These are phyloP conservation scores for Aproaerema taeniolella DNA, from an alignment of 2,888 invertebrate species.

Conservation along the genomic window DNA sequence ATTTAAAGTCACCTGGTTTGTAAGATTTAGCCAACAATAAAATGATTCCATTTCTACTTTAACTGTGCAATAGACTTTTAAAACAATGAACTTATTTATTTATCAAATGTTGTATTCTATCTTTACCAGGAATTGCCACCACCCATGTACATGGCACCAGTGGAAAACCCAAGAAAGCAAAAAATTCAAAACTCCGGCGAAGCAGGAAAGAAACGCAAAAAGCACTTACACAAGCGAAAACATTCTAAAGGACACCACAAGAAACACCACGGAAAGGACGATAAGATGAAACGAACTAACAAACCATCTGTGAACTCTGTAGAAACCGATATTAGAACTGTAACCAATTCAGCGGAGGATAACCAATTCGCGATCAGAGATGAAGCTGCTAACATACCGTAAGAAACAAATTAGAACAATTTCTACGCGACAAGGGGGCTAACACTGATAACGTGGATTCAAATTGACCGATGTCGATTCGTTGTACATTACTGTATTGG, in stretches of 20 bases:
- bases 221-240: slow-evolving; percentile 47
- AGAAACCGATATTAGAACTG: slow-evolving; percentile 46
- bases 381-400: too few species aligned
- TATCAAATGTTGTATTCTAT: background rate
- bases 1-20: too few species aligned
- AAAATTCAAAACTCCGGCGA: slow-evolving; percentile 27
- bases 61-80: background rate
- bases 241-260: slow-evolving; percentile 36
- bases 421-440: too few species aligned
- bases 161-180: slow-evolving; percentile 37
- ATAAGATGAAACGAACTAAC: slow-evolving; percentile 42
- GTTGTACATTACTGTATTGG: too few species aligned
- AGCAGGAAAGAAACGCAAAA: slow-evolving; percentile 39
- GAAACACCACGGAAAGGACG: slow-evolving; percentile 40
- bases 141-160: slow-evolving; percentile 57
- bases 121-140: slow-evolving; percentile 23
- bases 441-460: too few species aligned
- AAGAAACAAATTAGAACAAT: too few species aligned
- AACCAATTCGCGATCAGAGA: too few species aligned
- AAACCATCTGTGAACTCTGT: slow-evolving; percentile 35
- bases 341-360: too few species aligned
- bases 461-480: too few species aligned
- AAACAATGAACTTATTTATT: background rate
- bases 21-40: too few species aligned
- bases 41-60: background rate